phyloP scores from a whole-genome alignment of 30 jellyfish, hydroid and myxozoan species.

The Hydractinia echinata region DNA sequence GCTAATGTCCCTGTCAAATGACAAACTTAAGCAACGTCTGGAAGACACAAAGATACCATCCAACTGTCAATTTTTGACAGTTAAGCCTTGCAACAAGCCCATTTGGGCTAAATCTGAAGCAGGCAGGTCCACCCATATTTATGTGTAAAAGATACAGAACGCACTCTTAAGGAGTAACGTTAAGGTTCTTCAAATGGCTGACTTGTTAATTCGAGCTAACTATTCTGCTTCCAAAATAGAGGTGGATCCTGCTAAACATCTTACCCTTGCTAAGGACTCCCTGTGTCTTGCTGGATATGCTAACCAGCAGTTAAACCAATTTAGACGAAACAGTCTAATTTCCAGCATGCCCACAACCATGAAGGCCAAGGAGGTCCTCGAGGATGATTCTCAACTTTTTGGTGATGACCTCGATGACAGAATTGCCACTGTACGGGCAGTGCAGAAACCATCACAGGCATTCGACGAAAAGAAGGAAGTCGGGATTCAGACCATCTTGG shows the following conservation, averaged over 20 bases:
- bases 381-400: neutral
- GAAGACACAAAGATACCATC: too few relatives aligned
- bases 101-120: too few relatives aligned
- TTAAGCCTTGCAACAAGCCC: too few relatives aligned
- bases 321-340: neutral
- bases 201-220: too few relatives aligned
- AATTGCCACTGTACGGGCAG: neutral
- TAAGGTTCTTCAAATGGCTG: too few relatives aligned
- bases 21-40: too few relatives aligned
- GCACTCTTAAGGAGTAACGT: too few relatives aligned
- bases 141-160: too few relatives aligned
- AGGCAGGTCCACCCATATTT: too few relatives aligned
- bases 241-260: neutral
- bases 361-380: neutral
- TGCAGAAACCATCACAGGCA: neutral
- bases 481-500: neutral
- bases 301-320: neutral
- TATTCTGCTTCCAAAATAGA: neutral
- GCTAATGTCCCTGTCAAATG: too few relatives aligned
- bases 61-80: too few relatives aligned
- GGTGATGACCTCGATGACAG: neutral
- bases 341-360: neutral
- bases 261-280: neutral
- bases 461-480: neutral
- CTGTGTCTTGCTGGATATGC: conserved; percentile 8